Evolutionary conservation across 1,140 invertebrate genomes (phyloP), one percentile per base, ranked within the genome.

Genomic region (Drosophila nigromelanica): DNA sequence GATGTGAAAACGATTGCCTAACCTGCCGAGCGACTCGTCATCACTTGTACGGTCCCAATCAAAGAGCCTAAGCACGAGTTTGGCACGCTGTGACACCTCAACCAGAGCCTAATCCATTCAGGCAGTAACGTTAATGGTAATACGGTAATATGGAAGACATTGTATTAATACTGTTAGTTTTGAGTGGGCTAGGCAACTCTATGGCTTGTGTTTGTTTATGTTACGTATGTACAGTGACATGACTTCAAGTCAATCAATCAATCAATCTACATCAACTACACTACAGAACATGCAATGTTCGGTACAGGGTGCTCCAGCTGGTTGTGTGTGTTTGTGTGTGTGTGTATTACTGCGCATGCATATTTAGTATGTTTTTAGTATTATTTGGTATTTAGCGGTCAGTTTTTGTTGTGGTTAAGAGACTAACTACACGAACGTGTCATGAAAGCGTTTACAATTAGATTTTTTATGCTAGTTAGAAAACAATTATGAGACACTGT

Each of bases 11-110:
- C 37, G 54, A 58, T 80, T 78, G 71, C 87, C 78, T 86, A 95
- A 97, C 96, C 96, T 96, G 94, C 96, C 96, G 83, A 97, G 94
- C 82, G 94, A 94, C 92, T 97, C 96, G 92, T 96, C 95, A 91
- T 94, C 93, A 87, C 94, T 95, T 83, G 95, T 94, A 89, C 95
- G 95, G 93, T 97, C 96, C 95, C 96, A 96, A 94, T 96, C 96
- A 95, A 94, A 96, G 78, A 96, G 93, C 74, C 93, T 93, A 66
- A 93, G 78, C 73, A 73, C 86, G 58, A 93, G 89, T 77, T 93
- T 82, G 73, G 91, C 83, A 80, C 89, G 92, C 80, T 93, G 92
- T 58, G 87, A 83, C 80, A 92, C 91, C 91, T 92, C 92, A 75
- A 92, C 85, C 75, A 81, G 78, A 71, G 90, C 90, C 90, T 91